These are phyloP conservation scores for Hassar affinis DNA, from an alignment of 2,113 vertebrate species.

Conservation along the genomic window DNA sequence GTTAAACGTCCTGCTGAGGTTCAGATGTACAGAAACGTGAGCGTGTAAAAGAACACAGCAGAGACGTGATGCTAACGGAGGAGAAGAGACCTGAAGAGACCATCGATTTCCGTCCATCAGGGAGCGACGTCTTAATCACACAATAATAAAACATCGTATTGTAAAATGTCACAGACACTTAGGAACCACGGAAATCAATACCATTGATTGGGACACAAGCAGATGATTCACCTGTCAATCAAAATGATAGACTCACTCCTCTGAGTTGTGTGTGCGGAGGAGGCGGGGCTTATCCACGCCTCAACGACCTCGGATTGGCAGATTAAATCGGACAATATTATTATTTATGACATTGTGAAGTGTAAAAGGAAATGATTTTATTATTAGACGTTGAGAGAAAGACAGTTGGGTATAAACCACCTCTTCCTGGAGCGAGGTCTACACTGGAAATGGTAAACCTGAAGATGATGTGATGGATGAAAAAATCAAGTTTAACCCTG, in stretches of 20 bases:
- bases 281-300: slow-evolving; percentile 32
- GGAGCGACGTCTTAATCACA: slow-evolving; percentile 37
- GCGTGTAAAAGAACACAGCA: background rate
- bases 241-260: slow-evolving; percentile 65
- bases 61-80: background rate
- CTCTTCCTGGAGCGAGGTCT: background rate
- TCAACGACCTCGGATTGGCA: slow-evolving; percentile 19
- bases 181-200: slow-evolving; percentile 61
- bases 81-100: background rate
- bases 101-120: background rate
- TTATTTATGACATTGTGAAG: background rate
- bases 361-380: background rate
- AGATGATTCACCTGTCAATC: slow-evolving; percentile 56
- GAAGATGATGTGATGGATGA: background rate
- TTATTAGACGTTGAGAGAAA: background rate
- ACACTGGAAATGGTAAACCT: background rate
- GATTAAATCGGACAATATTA: background rate
- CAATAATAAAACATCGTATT: slow-evolving; percentile 58
- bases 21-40: background rate
- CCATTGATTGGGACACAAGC: slow-evolving; percentile 58
- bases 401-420: too few species aligned
- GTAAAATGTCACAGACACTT: slow-evolving; percentile 62
- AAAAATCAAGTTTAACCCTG: background rate
- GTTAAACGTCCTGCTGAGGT: background rate
- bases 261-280: slow-evolving; percentile 42